Evolutionary conservation across 2,888 invertebrate species (phyloP), one percentile per base, ranked within the genome.

Genomic region (Cryptus viduatorius): DNA sequence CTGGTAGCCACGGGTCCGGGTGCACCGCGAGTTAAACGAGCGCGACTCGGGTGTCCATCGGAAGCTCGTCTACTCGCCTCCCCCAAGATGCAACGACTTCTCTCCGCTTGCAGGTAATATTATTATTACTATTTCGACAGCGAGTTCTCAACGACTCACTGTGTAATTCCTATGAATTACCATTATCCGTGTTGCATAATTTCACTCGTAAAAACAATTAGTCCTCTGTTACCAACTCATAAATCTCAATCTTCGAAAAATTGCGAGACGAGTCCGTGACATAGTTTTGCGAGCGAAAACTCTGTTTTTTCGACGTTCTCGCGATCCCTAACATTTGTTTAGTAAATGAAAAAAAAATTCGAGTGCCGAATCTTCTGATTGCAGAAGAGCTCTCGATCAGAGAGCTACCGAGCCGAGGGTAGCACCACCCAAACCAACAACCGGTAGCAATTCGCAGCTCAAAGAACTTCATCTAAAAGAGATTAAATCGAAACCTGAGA

Each of bases 21-120:
- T 88, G 91, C 93, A 29, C 92, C 93, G 5, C 86, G 93, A 65
- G 92, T 93, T 16, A 93, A 93, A 82, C 88, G 93, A 61, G 92
- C 92, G 16, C 89, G 93, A 46, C 72, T 93, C 31, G 93, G 93
- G 0, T 93, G 92, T 84, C 92, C 92, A 31, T 94, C 94, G 29
- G 94, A 94, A 84, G 91, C 93, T 0, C 90, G 94, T 71, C 89
- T 94, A 4, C 91, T 94, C 79, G 93, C 94, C 61, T 94, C 94
- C 7, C 94, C 94, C 5, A 93, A 94, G 87, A 94, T 94, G 92
- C 94, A 94, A 81, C 92, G 93, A 85, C 92, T 94, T 71, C 89
- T 94, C 16, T 94, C 93, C 4, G 94, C 93, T 80, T 94, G 94
- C 91, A 93, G 94, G 93, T 93, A 90, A 87, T 50, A 59, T 59